Conservation (phyloP, 1,140 invertebrate species). For the Nymphalis io region DNA sequence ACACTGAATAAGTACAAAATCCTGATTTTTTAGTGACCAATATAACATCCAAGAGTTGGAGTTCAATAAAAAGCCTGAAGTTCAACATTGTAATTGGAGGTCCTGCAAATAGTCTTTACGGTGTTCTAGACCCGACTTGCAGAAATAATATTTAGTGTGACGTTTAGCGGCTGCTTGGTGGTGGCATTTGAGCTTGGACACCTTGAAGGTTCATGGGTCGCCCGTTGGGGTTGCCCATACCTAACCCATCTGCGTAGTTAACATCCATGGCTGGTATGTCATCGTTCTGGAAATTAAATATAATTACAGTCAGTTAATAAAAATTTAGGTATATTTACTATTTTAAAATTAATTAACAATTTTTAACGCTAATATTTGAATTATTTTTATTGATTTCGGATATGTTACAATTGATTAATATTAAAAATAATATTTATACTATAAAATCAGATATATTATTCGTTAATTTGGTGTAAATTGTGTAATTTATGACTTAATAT, state of each 20-base stretch:
- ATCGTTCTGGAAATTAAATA: conserved; percentile 82
- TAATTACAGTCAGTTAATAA: background rate
- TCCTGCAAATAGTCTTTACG: background rate
- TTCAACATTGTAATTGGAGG: background rate
- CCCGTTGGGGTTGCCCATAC: conserved; percentile 78
- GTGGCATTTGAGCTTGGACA: conserved; percentile 76
- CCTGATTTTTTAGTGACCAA: background rate
- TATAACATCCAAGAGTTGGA: background rate
- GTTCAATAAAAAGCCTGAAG: background rate
- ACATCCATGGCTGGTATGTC: conserved; percentile 88
- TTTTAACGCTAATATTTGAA: too few relatives aligned
- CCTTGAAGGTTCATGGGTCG: conserved; percentile 77
- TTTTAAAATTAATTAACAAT: too few relatives aligned
- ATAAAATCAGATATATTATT: background rate
- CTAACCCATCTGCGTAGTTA: conserved; percentile 82
- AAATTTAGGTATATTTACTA: too few relatives aligned
- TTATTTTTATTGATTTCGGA: too few relatives aligned
- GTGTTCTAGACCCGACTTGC: background rate
- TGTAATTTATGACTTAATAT: background rate
- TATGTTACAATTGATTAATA: background rate
- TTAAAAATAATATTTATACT: too few relatives aligned
- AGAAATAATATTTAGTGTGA: background rate
- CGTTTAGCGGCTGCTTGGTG: conserved; percentile 68
- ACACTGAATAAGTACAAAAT: background rate
- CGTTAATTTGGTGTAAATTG: background rate